A percentile compares a stretch with the other conserved stretches of the same genome.
These are phyloP conservation scores for Agrotis exclamationis DNA, from an alignment of 2,888 invertebrate species.

Conservation along the genomic window DNA sequence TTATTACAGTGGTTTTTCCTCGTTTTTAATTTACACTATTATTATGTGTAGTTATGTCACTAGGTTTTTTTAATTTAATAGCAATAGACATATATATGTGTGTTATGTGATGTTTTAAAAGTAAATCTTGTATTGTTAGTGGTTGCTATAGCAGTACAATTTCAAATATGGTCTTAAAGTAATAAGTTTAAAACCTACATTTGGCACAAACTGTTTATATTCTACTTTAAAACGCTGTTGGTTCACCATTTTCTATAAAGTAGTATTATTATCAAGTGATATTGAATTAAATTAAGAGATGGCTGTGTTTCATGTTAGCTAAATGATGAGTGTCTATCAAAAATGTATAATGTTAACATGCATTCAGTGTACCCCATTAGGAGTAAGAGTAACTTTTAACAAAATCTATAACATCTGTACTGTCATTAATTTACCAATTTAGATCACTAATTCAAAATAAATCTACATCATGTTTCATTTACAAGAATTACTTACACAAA, in stretches of 20 bases:
- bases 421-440: neutral
- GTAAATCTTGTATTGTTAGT: neutral
- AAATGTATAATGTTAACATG: neutral
- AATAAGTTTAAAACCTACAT: no score
- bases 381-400: neutral
- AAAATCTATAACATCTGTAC: neutral
- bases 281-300: neutral
- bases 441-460: neutral
- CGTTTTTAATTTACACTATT: neutral
- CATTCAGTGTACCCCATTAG: neutral
- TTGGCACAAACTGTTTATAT: neutral
- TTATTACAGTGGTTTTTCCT: slow-evolving; percentile 8
- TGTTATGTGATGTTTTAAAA: neutral
- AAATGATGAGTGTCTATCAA: neutral
- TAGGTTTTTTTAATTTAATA: slow-evolving; percentile 4
- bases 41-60: slow-evolving; percentile 10
- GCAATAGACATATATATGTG: neutral
- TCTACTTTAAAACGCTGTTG: neutral
- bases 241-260: neutral
- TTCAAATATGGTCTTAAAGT: neutral
- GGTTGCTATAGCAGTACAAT: neutral
- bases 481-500: neutral
- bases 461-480: neutral
- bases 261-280: neutral
- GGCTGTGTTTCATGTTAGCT: neutral